A percentile compares a stretch with the other conserved stretches of the same genome.
These are phyloP conservation scores for Deilephila elpenor DNA, from an alignment of 2,888 invertebrate genomes.

Conservation along the genomic window DNA sequence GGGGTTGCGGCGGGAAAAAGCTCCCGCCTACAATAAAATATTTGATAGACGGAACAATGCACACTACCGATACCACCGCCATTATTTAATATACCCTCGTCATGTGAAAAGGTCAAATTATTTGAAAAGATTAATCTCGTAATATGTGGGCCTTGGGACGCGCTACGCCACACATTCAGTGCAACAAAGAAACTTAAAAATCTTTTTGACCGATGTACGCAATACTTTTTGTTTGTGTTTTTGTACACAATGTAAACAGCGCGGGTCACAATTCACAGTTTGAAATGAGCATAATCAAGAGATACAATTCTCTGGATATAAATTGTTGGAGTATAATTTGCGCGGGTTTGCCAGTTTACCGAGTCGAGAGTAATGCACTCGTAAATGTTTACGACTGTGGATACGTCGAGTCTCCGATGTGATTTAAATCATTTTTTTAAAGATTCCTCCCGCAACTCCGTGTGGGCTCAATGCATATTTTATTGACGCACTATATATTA, in stretches of 20 bases:
- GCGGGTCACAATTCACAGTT: slow-evolving; percentile 32
- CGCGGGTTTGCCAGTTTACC: slow-evolving; percentile 64
- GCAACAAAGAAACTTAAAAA: slow-evolving; percentile 46
- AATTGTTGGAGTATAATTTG: slow-evolving; percentile 66
- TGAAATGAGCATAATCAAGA: slow-evolving; percentile 46
- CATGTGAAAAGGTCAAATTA: slow-evolving; percentile 84
- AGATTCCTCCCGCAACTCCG: slow-evolving; percentile 51
- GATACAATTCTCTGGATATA: slow-evolving; percentile 49
- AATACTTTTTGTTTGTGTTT: slow-evolving; percentile 46
- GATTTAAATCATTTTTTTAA: slow-evolving; percentile 74
- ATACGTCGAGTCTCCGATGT: slow-evolving; percentile 69
- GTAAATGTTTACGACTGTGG: slow-evolving; percentile 79
- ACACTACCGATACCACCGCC: slow-evolving; percentile 77
- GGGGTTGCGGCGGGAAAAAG: slow-evolving; percentile 31
- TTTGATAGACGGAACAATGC: slow-evolving; percentile 83
- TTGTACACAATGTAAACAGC: slow-evolving; percentile 45
- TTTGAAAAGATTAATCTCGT: slow-evolving; percentile 84
- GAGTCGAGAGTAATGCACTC: slow-evolving; percentile 78
- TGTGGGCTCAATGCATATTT: slow-evolving; percentile 57
- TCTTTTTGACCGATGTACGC: slow-evolving; percentile 12
- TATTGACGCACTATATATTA: slow-evolving; percentile 67
- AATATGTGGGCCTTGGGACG: slow-evolving; percentile 80
- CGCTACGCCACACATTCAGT: slow-evolving; percentile 73
- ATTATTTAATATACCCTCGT: slow-evolving; percentile 85
- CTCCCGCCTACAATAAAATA: slow-evolving; percentile 73